These are phyloP conservation scores for Pristionchus japonicus DNA, from an alignment of 2,888 invertebrate species.

Conservation along the genomic window DNA sequence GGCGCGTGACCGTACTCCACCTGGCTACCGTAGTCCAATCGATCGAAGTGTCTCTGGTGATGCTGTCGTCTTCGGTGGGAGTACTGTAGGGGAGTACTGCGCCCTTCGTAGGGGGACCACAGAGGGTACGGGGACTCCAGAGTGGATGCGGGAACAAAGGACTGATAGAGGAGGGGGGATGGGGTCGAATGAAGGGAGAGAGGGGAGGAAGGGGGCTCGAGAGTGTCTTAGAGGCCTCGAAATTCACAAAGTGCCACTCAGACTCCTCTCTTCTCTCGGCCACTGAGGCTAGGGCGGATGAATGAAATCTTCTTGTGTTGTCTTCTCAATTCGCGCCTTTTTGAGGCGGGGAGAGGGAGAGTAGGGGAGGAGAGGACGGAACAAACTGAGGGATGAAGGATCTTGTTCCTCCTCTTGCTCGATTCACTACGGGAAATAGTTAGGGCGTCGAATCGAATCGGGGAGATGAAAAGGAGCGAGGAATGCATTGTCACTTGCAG, in stretches of 20 bases:
- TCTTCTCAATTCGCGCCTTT: constrained; percentile 35
- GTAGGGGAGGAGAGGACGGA: constrained; percentile 28
- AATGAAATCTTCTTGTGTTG: constrained; percentile 44
- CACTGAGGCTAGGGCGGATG: constrained; percentile 6
- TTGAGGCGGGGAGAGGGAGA: constrained; percentile 7
- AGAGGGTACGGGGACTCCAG: not conserved
- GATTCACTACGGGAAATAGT: constrained; percentile 6
- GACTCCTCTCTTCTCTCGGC: not conserved
- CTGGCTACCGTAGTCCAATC: constrained; percentile 13
- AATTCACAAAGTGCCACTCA: constrained; percentile 40
- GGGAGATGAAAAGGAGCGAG: constrained; percentile 4
- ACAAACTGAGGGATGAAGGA: not conserved
- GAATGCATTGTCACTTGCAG: not conserved
- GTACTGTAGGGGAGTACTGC: not conserved
- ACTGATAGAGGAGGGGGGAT: constrained; percentile 35
- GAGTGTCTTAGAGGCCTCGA: constrained; percentile 3
- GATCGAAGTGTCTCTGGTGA: not conserved
- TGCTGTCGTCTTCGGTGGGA: not conserved
- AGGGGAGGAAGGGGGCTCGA: not conserved
- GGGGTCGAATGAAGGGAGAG: constrained; percentile 11
- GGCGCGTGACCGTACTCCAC: not conserved
- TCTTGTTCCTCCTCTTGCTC: not conserved
- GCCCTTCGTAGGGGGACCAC: not conserved
- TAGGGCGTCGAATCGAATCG: constrained; percentile 14
- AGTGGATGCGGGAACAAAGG: constrained; percentile 29